phyloP scores from a whole-genome alignment of 1,140 invertebrate genomes.

The Chrysomallon squamiferum region DNA sequence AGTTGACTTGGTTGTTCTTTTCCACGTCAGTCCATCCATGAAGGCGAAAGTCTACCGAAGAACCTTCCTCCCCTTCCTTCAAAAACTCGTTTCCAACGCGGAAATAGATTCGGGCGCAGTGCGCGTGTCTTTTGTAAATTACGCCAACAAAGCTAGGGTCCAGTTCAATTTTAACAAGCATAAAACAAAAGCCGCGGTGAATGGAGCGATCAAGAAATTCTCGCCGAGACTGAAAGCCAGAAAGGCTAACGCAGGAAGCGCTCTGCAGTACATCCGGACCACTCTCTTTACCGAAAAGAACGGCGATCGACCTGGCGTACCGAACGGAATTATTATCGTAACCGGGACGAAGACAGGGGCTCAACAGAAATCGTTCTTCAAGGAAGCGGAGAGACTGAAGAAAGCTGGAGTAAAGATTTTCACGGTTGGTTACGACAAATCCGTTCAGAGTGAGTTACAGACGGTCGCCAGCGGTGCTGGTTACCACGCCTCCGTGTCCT shows the following conservation, averaged over 20 bases:
- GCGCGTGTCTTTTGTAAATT: constrained; percentile 35
- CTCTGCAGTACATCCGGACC: constrained; percentile 34
- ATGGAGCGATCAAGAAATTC: constrained; percentile 5
- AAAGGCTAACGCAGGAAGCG: constrained; percentile 40
- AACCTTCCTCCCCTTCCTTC: constrained; percentile 29
- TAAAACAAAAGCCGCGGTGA: constrained; percentile 17
- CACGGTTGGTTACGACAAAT: constrained; percentile 29
- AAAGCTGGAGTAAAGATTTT: constrained; percentile 33
- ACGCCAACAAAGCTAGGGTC: constrained; percentile 31
- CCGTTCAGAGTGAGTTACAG: constrained; percentile 22
- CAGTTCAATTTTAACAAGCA: constrained; percentile 45
- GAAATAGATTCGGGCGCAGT: constrained; percentile 41
- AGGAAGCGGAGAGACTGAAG: constrained; percentile 32
- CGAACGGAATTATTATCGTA: constrained; percentile 38
- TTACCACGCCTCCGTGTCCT: constrained; percentile 15
- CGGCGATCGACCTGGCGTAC: constrained; percentile 39
- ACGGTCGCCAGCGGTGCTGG: constrained; percentile 24
- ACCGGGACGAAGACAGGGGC: constrained; percentile 32
- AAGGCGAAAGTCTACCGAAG: constrained; percentile 24
- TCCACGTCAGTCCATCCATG: constrained; percentile 24
- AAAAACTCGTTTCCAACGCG: constrained; percentile 31
- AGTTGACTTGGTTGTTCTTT: constrained; percentile 34
- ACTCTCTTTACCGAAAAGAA: constrained; percentile 25
- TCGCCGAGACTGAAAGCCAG: not conserved
- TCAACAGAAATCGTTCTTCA: constrained; percentile 13